Base-by-base conservation (phyloP, 2,113 vertebrate species). In the Pangasianodon hypophthalmus region DNA sequence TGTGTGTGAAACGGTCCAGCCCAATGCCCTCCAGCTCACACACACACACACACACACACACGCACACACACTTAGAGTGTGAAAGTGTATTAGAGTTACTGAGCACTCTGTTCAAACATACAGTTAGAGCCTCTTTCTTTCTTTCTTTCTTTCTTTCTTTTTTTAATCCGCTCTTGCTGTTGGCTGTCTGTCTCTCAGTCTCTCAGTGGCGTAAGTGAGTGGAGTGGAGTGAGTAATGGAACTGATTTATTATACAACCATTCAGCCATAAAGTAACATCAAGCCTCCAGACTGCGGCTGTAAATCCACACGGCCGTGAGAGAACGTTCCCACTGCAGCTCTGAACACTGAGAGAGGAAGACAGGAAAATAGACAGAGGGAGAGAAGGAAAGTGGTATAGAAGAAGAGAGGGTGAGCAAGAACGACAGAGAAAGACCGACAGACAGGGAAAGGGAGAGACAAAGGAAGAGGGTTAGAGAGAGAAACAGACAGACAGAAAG, bases 141-240 rank as follows among this genome's bases (percentile, higher is more conserved):
- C n/a, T 79, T 29, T n/a, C 48, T 14, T 44, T 52, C 11, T 32
- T 50, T 71, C n/a, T 79, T 29, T 85, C 92, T 91, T 88, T 56
- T 54, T 69, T 13, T 13, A 14, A 3, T 69, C 79, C 58, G 19
- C 81, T 91, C 90, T 58, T 56, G 87, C 86, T 79, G 9, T 87
- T 50, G 60, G 50, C 50, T 19, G 29, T 82, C n/a, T 82, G 14
- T 32, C 80, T 54, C 13, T 52, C 79, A 16, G 29, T 81, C 79
- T 81, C 48, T 81, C 79, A 24, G 46, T 50, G 75, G 46, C 16
- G 79, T 81, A n/a, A 85, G 73, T 24, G 75, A 88, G 87, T 71
- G 92, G 91, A 85, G 87, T 93, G 92, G 90, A 91, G 91, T 97
- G 97, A 97, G 97, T 96, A 97, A 98, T 97, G 97, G 96, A 95